These are phyloP conservation scores for Sylvilagus bachmani DNA, from an alignment of 2,113 vertebrate genomes.

Conservation along the genomic window DNA sequence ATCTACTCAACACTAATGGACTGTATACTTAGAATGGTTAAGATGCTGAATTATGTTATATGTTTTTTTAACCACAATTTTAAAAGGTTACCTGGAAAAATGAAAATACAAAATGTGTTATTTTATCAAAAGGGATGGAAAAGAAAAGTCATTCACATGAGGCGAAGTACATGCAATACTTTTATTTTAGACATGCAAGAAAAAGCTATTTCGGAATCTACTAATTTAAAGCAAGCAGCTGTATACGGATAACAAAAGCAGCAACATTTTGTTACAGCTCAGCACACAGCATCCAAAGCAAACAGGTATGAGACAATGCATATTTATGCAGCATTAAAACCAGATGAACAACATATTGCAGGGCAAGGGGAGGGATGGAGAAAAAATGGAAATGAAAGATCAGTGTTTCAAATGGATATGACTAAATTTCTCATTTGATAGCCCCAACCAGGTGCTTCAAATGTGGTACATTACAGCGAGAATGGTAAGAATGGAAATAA, in stretches of 20 bases:
- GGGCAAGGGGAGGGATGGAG: conserved; percentile 68
- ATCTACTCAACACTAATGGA: conserved; percentile 30
- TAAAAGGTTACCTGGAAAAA: conserved; percentile 66
- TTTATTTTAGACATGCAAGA: conserved; percentile 88
- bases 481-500: conserved; percentile 28
- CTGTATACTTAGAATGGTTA: conserved; percentile 21
- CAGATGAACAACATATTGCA: conserved; percentile 68
- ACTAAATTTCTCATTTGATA: conserved; percentile 17
- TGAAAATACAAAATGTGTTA: conserved; percentile 69
- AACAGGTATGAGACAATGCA: conserved; percentile 87
- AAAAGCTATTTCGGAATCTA: conserved; percentile 87
- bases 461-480: conserved; percentile 72
- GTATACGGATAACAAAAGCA: conserved; percentile 88
- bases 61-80: conserved; percentile 49
- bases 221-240: conserved; percentile 89
- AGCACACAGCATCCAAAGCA: conserved; percentile 86
- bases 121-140: conserved; percentile 75
- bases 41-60: conserved; percentile 48
- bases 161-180: conserved; percentile 86
- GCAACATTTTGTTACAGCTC: conserved; percentile 88
- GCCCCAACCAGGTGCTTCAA: conserved; percentile 55
- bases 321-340: conserved; percentile 86
- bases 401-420: conserved; percentile 64
- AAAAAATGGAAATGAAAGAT: conserved; percentile 85
- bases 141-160: conserved; percentile 89